Conservation (phyloP, 2,113 vertebrate species). For the Tauraco erythrolophus region DNA sequence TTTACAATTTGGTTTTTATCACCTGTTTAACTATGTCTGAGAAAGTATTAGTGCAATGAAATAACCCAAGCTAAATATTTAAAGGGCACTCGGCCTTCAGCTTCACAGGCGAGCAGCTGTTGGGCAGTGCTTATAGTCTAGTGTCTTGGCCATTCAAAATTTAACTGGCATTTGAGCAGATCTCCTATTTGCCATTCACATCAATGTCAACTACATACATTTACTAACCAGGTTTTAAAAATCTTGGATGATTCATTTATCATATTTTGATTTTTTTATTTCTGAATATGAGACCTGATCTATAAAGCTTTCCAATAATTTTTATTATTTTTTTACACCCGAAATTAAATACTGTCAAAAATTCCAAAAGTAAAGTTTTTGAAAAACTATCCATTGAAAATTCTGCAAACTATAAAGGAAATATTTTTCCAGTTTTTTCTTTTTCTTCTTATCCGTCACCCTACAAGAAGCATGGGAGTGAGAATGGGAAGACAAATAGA, state of each 20-base stretch:
- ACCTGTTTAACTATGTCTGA: slow-evolving; percentile 35
- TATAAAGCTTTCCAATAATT: not conserved
- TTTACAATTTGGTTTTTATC: slow-evolving; percentile 37
- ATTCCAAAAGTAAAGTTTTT: not conserved
- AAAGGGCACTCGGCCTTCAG: not conserved
- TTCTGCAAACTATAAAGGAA: not conserved
- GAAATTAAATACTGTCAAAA: not conserved
- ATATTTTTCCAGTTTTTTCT: not conserved
- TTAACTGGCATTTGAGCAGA: not conserved
- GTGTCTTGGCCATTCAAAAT: not conserved
- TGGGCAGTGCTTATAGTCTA: not conserved
- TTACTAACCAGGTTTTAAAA: not conserved
- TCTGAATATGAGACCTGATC: not conserved
- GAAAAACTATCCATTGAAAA: not conserved
- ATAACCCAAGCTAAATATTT: not conserved
- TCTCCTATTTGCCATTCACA: not conserved
- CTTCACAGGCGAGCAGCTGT: not conserved
- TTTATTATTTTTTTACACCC: too few species aligned
- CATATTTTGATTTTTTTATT: not conserved
- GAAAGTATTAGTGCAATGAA: slow-evolving; percentile 23
- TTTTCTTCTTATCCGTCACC: not conserved
- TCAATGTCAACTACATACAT: not conserved
- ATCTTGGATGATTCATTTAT: not conserved
- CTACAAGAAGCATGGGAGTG: not conserved
- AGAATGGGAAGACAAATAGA: not conserved